These are phyloP conservation scores for Chloroceryle aenea DNA, from an alignment of 2,113 vertebrate genomes.

Conservation along the genomic window DNA sequence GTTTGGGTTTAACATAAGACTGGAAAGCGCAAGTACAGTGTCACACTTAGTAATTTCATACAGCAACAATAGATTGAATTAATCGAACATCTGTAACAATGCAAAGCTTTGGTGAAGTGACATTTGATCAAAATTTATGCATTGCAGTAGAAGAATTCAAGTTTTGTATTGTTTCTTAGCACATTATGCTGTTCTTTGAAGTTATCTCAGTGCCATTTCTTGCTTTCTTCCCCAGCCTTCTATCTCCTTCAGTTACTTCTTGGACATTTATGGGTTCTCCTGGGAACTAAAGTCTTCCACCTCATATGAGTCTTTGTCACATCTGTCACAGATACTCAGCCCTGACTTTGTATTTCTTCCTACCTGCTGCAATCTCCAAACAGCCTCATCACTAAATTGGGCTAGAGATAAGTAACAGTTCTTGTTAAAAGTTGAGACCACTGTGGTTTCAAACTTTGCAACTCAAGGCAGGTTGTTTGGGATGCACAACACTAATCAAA, in stretches of 20 bases:
- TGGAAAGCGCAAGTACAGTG: background rate
- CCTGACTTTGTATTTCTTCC: background rate
- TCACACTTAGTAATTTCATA: background rate
- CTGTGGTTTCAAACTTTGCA: background rate
- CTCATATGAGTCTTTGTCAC: background rate
- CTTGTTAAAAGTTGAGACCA: background rate
- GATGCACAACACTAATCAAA: background rate
- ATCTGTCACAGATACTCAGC: background rate
- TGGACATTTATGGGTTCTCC: background rate
- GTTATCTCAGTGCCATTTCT: background rate
- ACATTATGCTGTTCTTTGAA: background rate
- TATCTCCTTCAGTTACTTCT: background rate
- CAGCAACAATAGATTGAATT: background rate
- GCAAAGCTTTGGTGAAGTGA: background rate
- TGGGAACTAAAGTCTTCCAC: background rate
- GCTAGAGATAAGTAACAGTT: background rate
- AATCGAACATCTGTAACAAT: background rate
- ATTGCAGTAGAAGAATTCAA: background rate
- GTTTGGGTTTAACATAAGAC: background rate
- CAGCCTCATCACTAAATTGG: background rate
- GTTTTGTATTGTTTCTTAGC: background rate
- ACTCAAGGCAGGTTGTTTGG: accelerated
- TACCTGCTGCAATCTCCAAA: background rate
- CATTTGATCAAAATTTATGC: background rate
- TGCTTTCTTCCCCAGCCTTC: background rate